Evolutionary conservation across 2,888 invertebrate species (phyloP), one percentile per base, ranked within the genome.

Genomic region (Pristionchus japonicus): DNA sequence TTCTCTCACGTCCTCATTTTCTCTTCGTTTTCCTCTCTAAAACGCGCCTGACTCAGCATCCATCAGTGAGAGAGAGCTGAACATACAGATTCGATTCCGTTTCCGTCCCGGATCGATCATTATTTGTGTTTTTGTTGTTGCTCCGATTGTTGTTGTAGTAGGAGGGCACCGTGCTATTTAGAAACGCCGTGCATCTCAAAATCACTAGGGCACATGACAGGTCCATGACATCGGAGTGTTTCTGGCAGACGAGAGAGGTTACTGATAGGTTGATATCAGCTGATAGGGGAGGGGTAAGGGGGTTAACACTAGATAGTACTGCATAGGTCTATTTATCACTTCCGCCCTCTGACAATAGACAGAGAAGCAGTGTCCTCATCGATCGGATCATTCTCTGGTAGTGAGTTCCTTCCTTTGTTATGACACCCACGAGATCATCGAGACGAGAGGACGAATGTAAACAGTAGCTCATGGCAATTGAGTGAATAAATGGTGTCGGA

Each of bases 71-170:
- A 27, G 64, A 64, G 67, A 67, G 74, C 74, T 43, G 74, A 74
- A 74, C 74, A 74, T 40, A 74, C 74, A 74, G 74, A 74, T 74
- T 74, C 74, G 20, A 43, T 74, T 74, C 74, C 74, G 31, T 67
- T 67, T 67, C 31, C 20, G 67, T 34, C 34, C 67, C 67, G 67
- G 34, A 67, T 74, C 40, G 40, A 40, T 40, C 13, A 74, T 2
- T 74, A 17, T 70, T 70, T 2, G n/a, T n/a, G n/a, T n/a, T n/a
- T n/a, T n/a, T n/a, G n/a, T 74, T 2, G 9, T 74, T 40, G 27
- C 27, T 64, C 27, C 64, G 64, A n/a, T n/a, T 52, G 52, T 52
- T 52, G 31, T 67, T 67, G 20, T 67, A 67, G 34, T 27, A 31
- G 1, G 64, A 64, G 27, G 31, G 64, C 1, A 11, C n/a, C 17